Evolutionary conservation across 2,888 invertebrate species (phyloP).

Genomic region (Pegoplata infirma): DNA sequence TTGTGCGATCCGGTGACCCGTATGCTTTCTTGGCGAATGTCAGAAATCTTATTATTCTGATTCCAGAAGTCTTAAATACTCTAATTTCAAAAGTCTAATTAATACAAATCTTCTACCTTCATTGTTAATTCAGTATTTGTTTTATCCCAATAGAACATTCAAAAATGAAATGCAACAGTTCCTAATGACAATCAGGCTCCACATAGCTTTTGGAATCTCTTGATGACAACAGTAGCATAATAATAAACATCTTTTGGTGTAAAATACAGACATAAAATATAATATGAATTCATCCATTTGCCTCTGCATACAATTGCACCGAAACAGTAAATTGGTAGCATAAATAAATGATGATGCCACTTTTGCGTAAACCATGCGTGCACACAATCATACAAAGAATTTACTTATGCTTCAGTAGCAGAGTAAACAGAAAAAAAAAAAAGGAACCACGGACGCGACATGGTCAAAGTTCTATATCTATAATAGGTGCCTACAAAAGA

Average conservation of each 20-base stretch:
- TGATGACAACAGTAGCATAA: constrained; percentile 58
- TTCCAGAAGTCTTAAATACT: too few species aligned
- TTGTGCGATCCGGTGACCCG: too few species aligned
- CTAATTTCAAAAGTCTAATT: too few species aligned
- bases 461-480: constrained; percentile 50
- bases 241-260: constrained; percentile 42
- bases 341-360: constrained; percentile 55
- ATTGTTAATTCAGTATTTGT: too few species aligned
- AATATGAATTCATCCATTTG: not conserved
- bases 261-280: constrained; percentile 12
- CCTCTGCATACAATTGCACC: constrained; percentile 10
- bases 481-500: not conserved
- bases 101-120: too few species aligned
- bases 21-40: too few species aligned
- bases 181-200: constrained; percentile 53
- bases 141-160: too few species aligned
- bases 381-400: constrained; percentile 33
- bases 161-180: constrained; percentile 52
- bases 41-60: too few species aligned
- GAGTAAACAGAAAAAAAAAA: not conserved
- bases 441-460: constrained; percentile 47
- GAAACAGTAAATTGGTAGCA: constrained; percentile 45
- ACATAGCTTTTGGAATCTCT: constrained; percentile 31
- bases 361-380: constrained; percentile 58
- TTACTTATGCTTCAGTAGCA: constrained; percentile 38